Evolutionary conservation across 2,113 vertebrate genomes (phyloP), one percentile per base, ranked within the genome.

Genomic region (Ageneiosus marmoratus): DNA sequence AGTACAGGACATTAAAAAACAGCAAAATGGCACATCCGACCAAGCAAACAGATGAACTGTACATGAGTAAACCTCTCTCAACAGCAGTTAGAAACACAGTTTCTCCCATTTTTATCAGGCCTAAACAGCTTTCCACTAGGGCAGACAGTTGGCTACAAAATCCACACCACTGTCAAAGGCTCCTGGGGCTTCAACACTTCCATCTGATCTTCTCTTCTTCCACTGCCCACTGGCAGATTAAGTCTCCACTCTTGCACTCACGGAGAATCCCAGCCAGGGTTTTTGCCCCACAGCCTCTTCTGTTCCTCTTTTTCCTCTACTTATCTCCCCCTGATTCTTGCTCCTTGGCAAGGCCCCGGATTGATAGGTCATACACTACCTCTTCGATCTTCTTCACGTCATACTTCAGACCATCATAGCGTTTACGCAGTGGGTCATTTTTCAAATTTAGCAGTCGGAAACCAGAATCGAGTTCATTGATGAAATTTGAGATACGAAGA

Each of bases 341-440:
- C 83, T 97, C 96, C 92, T 97, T 97, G 83, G 93, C 94, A 87
- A 99, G 95, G 83, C 98, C 98, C 2, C 98, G 94, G 91, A 99
- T 99, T 0, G 98, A 99, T 85, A 99, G 89, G 84, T 99, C 98
- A 0, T 99, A 99, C 79, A 99, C 98, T 87, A 99, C 98, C 83
- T 99, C 98, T 91, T 99, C 98, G 0, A 99, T 98, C 87, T 99
- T 99, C 94, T 99, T 99, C 90, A 99, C 98, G 0, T 99, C 98
- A 0, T 99, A 99, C 86, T 99, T 99, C 65, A 99, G 94, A 88
- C 98, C 98, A 1, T 99, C 98, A 0, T 99, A 99, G 20, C 98
- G 97, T 83, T 99, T 99, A 86, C 98, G 92, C 86, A 99, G 92
- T 1, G 98, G 98, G 91, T 99, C 98, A 0, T 99, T 99, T 90